Base-by-base conservation (phyloP, 2,113 vertebrate species). In the Craseonycteris thonglongyai region DNA sequence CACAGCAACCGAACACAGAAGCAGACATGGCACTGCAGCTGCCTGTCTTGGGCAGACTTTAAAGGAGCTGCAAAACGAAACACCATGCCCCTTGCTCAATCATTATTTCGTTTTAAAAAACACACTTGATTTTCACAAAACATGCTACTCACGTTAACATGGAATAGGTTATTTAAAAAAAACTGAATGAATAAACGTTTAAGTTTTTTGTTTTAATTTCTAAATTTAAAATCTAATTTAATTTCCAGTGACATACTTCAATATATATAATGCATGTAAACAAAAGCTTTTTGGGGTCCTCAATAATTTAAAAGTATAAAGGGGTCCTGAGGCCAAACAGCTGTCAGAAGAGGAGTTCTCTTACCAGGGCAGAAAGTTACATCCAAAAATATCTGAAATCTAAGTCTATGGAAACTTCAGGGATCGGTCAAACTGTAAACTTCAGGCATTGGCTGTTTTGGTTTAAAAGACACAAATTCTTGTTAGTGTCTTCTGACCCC, bases 401-500 rank as follows among this genome's bases (percentile, higher is more conserved):
- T 47, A 78, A 92, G 80, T 76, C 81, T n/a, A 40, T 12, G 87
- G 94, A 97, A 94, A 96, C 94, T 95, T 87, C n/a, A 56, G 38
- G 71, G 59, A 47, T 71, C 33, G 6, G 95, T 84, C 90, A 84
- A 92, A 74, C 61, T 69, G 30, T 74, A 84, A 89, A 84, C 83
- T 91, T 65, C 95, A 96, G 88, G 74, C 78, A 45, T 11, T 85
- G 51, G 82, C n/a, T 96, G 93, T 96, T 93, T 91, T 91, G 83
- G 81, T 91, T 94, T 95, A 85, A 94, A 80, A 95, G 83, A 89
- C 93, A 95, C 74, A 75, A 54, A 93, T 91, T 93, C 78, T 90
- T 93, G 88, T 71, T 71, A n/a, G 75, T 63, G 72, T 92, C 93
- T 87, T 69, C 96, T 87, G 79, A 89, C 56, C 58, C 51, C 49